phyloP scores from a whole-genome alignment of 2,888 invertebrate genomes.

The Chelonus formosanus region DNA sequence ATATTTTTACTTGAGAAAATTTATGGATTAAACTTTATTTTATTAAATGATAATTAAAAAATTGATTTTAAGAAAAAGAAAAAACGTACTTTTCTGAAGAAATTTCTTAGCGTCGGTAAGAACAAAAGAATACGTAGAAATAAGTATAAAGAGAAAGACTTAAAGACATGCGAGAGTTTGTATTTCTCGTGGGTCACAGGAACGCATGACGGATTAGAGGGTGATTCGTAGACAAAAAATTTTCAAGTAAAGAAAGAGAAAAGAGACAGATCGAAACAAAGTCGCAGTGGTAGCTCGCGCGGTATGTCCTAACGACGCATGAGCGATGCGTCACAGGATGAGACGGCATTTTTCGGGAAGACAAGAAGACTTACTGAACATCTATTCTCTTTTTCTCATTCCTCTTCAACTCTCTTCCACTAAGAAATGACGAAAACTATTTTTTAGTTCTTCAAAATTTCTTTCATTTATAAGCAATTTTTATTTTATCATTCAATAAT shows the following conservation, averaged over 20 bases:
- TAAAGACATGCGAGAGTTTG: constrained; percentile 36
- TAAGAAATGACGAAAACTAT: constrained; percentile 27
- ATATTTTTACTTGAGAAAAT: no score
- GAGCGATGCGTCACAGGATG: constrained; percentile 39
- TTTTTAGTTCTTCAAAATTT: constrained; percentile 1
- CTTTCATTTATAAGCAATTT: neutral
- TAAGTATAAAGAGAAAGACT: constrained; percentile 18
- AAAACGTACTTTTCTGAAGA: neutral
- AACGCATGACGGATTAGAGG: constrained; percentile 33
- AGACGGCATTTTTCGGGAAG: constrained; percentile 34
- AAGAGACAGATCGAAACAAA: constrained; percentile 20
- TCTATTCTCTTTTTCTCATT: constrained; percentile 22
- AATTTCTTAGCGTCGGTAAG: constrained; percentile 25
- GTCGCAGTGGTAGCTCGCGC: constrained; percentile 26
- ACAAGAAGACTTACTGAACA: constrained; percentile 12
- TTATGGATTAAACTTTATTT: no score
- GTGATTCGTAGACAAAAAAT: constrained; percentile 41
- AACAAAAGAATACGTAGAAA: constrained; percentile 19
- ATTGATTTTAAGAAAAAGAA: neutral
- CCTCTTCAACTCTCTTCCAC: constrained; percentile 20
- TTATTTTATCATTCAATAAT: no score
- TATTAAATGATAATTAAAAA: no score
- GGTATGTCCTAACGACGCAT: constrained; percentile 44
- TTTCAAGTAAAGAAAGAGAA: constrained; percentile 27
- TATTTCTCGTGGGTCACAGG: constrained; percentile 35